phyloP scores from a whole-genome alignment of 2,888 invertebrate species.

The Thelaira solivaga region DNA sequence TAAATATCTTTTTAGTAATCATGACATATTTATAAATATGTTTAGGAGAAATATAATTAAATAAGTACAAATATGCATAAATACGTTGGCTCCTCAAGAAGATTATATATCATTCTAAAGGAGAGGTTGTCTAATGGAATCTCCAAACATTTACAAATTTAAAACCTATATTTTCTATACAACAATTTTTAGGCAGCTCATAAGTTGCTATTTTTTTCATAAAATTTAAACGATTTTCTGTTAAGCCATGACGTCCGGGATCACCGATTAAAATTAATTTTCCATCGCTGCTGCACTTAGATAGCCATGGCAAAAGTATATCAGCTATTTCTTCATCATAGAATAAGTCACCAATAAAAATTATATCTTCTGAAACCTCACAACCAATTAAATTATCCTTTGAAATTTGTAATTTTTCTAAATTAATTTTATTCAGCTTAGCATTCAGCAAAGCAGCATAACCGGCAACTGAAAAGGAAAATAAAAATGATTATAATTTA shows the following conservation, averaged over 20 bases:
- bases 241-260: constrained; percentile 80
- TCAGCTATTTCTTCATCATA: constrained; percentile 81
- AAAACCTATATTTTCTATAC: constrained; percentile 80
- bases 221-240: constrained; percentile 72
- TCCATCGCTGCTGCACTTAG: constrained; percentile 70
- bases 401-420: constrained; percentile 72
- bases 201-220: constrained; percentile 77
- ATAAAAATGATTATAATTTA: not conserved
- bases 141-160: constrained; percentile 78
- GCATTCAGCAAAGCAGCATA: constrained; percentile 79
- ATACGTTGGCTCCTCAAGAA: too few species aligned
- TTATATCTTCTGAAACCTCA: constrained; percentile 77
- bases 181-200: constrained; percentile 76
- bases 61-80: too few species aligned
- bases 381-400: constrained; percentile 77
- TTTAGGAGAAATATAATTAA: too few species aligned
- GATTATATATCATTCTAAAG: too few species aligned
- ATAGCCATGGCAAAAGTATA: constrained; percentile 79
- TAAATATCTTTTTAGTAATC: too few species aligned
- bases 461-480: constrained; percentile 79
- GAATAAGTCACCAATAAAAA: constrained; percentile 85
- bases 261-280: constrained; percentile 79
- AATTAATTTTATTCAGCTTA: constrained; percentile 75
- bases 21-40: too few species aligned
- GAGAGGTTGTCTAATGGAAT: constrained; percentile 61